Evolutionary conservation across 2,888 invertebrate genomes (phyloP), one percentile per base, ranked within the genome.

Genomic region (Melipona beecheii): DNA sequence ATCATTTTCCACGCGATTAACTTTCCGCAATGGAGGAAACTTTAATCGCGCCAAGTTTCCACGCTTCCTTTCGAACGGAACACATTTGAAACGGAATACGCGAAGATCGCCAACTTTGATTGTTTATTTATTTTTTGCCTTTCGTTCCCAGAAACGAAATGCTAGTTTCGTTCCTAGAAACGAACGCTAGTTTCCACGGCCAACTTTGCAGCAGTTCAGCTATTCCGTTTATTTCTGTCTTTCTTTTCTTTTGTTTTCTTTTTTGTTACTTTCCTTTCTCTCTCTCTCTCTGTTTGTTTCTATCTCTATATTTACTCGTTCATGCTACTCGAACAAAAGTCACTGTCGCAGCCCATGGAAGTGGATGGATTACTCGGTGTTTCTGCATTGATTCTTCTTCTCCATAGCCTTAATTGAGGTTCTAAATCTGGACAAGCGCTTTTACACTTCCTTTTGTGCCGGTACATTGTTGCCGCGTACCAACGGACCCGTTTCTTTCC

Each of bases 361-460:
- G 81, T 69, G 80, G 81, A 81, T 81, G 81, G 79, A 81, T 81
- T 81, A 81, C 81, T 81, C 68, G 74, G 80, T 79, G 80, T 81
- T 79, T 74, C 81, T 70, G 82, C 69, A 82, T 82, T 80, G 82
- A 80, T 82, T 82, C 80, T 73, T 52, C 75, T 74, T 69, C 69
- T 79, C 72, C 69, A 74, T 81, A 79, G 74, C 80, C 74, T 74
- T 79, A 81, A 81, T 81, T 73, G 81, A 78, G 81, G 62, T 79
- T 78, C 81, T 81, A 81, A 81, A 81, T 81, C 79, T 73, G 79
- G 79, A 79, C 80, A 81, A 74, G 74, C 50, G 69, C 64, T 80
- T 79, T 65, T 80, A 64, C 69, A 64, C 74, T 74, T 73, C 52
- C 56, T 82, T 81, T 81, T 79, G 80, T 24, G 79, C 72, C 70